Percentiles rank a stretch among this genome's conserved stretches.
Evolutionary conservation across 2,113 vertebrate species (phyloP).

Genomic region (Blennius ocellaris): DNA sequence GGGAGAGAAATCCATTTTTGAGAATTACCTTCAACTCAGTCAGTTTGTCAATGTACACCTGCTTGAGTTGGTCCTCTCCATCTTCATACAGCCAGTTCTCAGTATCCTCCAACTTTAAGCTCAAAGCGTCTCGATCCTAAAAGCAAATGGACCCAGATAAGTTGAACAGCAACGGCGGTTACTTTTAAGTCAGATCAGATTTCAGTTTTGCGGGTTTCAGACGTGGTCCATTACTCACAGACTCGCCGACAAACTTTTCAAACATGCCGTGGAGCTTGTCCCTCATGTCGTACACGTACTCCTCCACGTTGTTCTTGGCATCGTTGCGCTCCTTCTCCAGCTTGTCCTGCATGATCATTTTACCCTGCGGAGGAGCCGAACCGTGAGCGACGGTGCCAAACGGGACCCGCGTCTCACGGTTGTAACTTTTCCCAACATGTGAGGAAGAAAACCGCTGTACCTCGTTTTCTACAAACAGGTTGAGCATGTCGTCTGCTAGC

Average conservation of each 20-base stretch:
- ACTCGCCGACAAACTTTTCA: conserved; percentile 93
- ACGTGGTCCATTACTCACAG: conserved; percentile 79
- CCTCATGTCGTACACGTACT: conserved; percentile 98
- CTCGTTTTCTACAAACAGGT: conserved; percentile 97
- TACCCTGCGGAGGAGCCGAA: conserved; percentile 84
- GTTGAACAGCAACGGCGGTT: too few relatives aligned
- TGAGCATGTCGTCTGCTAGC: conserved; percentile 93
- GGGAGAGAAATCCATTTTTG: background rate
- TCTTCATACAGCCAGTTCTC: conserved; percentile 98
- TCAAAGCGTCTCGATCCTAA: conserved; percentile 91
- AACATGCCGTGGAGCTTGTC: conserved; percentile 91
- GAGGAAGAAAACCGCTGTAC: conserved; percentile 65
- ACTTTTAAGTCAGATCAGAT: too few relatives aligned
- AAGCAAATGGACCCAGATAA: background rate
- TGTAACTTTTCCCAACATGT: background rate
- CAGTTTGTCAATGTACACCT: conserved; percentile 96
- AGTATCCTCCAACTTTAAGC: conserved; percentile 93
- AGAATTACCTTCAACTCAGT: conserved; percentile 89
- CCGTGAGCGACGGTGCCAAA: conserved; percentile 12
- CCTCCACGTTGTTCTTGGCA: conserved; percentile 95
- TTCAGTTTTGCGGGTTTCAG: background rate
- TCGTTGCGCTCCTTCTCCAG: conserved; percentile 97
- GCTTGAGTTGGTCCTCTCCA: conserved; percentile 97
- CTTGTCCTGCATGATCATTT: conserved; percentile 99
- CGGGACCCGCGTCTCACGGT: background rate